Conservation (phyloP, 1,140 invertebrate species). For the Ctenoplectra terminalis region DNA sequence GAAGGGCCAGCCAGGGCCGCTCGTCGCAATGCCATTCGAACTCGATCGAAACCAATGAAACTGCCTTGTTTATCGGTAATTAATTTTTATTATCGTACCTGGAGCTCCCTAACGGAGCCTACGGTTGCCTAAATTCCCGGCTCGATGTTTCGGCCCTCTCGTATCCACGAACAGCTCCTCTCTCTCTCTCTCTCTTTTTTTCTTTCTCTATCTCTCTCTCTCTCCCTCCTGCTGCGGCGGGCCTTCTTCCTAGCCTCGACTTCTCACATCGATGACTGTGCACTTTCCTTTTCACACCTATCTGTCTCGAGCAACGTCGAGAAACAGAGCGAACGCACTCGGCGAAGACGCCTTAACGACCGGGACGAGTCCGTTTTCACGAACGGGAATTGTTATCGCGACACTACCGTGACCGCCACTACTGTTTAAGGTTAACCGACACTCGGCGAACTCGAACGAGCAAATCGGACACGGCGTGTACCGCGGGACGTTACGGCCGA, state of each 20-base stretch:
- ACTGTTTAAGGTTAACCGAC: conserved; percentile 64
- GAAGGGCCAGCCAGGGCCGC: conserved; percentile 26
- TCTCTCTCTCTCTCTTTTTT: conserved; percentile 25
- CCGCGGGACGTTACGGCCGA: conserved; percentile 2
- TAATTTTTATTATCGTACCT: conserved; percentile 48
- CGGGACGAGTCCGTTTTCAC: conserved; percentile 23
- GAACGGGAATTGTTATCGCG: conserved; percentile 30
- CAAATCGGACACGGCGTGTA: not conserved
- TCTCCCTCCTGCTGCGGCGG: conserved; percentile 53
- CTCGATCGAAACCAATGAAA: not conserved
- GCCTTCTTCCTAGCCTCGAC: conserved; percentile 57
- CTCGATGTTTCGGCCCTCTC: conserved; percentile 46
- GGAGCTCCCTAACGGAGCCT: conserved; percentile 67
- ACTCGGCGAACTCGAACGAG: conserved; percentile 6
- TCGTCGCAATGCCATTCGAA: not conserved
- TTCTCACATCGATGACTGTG: conserved; percentile 68
- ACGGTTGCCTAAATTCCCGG: conserved; percentile 54
- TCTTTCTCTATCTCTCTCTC: conserved; percentile 24
- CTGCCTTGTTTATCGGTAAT: not conserved
- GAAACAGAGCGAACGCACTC: conserved; percentile 38
- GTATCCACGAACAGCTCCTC: conserved; percentile 37
- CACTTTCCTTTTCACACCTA: conserved; percentile 66
- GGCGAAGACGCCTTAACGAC: conserved; percentile 30
- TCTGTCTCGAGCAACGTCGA: conserved; percentile 42
- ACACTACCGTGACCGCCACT: conserved; percentile 58